Base-by-base conservation (phyloP, 1,140 invertebrate genomes). In the Meteorus sp. region DNA sequence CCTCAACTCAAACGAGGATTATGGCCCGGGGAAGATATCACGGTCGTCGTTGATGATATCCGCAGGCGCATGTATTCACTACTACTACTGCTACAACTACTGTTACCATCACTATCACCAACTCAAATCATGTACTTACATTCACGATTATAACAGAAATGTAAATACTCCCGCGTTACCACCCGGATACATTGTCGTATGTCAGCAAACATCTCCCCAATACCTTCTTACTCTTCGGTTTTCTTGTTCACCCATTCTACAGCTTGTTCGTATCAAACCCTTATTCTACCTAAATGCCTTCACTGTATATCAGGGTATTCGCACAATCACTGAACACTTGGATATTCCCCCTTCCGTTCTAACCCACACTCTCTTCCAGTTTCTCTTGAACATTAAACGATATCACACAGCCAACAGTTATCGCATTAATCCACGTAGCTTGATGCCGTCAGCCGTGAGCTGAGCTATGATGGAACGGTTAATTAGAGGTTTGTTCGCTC, bases 71-170 rank as follows among this genome's bases (percentile, higher is more conserved):
- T n/a, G n/a, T n/a, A n/a, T n/a, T n/a, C n/a, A n/a, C 50, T 19
- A 19, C 19, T 55, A 27, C 27, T 20, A 22, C 45, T 43, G 33
- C 29, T 33, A 31, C 41, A 50, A 22, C 19, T 48, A 48, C 43
- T 52, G 2, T 27, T 48, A 22, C 15, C 33, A 11, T 53, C 37
- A 11, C n/a, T 43, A 15, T 59, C 57, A 45, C 50, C 35, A 25
- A 44, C 41, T 39, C 35, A 27, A 17, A 53, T 52, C 51, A n/a
- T 44, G 59, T 63, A 62, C 59, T 57, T 62, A 57, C 53, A 60
- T 60, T 56, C 37, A 41, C 63, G 65, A 72, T 74, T 72, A 72
- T 67, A 63, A 60, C 54, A 58, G 63, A 60, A 64, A 66, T 52
- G 65, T 66, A 70, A 70, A 74, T 70, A 70, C 61, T 63, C 51